Evolutionary conservation across 2,888 invertebrate species (phyloP).

Genomic region (Polylopha cassiicola): DNA sequence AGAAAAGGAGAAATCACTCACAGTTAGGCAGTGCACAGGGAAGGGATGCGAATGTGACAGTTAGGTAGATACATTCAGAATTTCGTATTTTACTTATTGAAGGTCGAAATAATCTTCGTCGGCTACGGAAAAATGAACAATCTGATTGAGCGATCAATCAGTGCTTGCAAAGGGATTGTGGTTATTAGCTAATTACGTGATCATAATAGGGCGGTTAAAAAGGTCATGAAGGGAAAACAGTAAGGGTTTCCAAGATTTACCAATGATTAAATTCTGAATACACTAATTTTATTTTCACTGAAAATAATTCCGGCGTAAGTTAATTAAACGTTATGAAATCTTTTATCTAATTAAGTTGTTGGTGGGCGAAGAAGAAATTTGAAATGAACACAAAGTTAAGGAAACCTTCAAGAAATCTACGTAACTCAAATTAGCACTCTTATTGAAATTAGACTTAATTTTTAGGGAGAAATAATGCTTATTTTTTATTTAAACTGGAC

Average conservation of each 20-base stretch:
- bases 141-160: conserved; percentile 52
- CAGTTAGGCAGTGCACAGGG: conserved; percentile 70
- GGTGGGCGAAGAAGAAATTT: conserved; percentile 21
- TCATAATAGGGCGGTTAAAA: conserved; percentile 13
- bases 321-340: conserved; percentile 14
- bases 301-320: conserved; percentile 15
- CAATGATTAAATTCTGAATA: conserved; percentile 8
- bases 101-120: conserved; percentile 62
- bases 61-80: conserved; percentile 68
- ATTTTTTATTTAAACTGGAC: conserved; percentile 19
- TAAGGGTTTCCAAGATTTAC: conserved; percentile 8
- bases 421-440: conserved; percentile 30
- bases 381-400: conserved; percentile 31
- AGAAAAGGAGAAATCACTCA: conserved; percentile 72
- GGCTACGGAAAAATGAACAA: conserved; percentile 65
- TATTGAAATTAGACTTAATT: conserved; percentile 18
- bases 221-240: conserved; percentile 17
- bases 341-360: conserved; percentile 16
- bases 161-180: conserved; percentile 38
- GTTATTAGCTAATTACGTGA: conserved; percentile 12
- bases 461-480: conserved; percentile 11
- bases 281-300: conserved; percentile 5
- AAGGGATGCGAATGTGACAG: conserved; percentile 72
- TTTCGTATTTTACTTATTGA: conserved; percentile 59
- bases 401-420: conserved; percentile 28